These are phyloP conservation scores for Caenorhabditis doughertyi DNA, from an alignment of 2,888 invertebrate species.

Conservation along the genomic window DNA sequence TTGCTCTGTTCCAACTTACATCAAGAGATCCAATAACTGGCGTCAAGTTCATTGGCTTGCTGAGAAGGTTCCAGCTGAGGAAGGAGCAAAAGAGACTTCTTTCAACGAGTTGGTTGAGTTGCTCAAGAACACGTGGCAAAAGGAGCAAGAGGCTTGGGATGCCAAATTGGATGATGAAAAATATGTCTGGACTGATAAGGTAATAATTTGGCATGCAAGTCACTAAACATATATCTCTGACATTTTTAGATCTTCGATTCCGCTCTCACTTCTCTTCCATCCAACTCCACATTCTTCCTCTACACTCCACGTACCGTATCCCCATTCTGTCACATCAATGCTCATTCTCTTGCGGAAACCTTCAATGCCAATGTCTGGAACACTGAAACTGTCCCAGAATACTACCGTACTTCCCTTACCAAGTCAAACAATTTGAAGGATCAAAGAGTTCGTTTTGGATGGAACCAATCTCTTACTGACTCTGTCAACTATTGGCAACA, in stretches of 20 bases:
- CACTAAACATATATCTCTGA: not conserved
- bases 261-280: conserved; percentile 63
- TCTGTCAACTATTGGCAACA: conserved; percentile 70
- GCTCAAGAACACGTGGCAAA: conserved; percentile 71
- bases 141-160: conserved; percentile 75
- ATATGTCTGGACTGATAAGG: conserved; percentile 75
- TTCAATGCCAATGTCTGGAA: conserved; percentile 76
- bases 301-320: conserved; percentile 75
- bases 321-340: conserved; percentile 75
- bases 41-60: conserved; percentile 82
- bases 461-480: conserved; percentile 65
- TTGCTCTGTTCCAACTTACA: conserved; percentile 81
- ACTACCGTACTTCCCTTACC: conserved; percentile 78
- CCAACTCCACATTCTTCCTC: conserved; percentile 70
- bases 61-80: conserved; percentile 77
- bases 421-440: conserved; percentile 77
- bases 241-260: conserved; percentile 52
- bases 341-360: conserved; percentile 75
- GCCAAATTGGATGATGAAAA: conserved; percentile 74
- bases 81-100: conserved; percentile 64
- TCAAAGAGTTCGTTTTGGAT: conserved; percentile 73
- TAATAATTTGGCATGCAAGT: conserved; percentile 4
- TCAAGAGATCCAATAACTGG: conserved; percentile 80
- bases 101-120: conserved; percentile 66
- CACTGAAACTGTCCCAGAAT: conserved; percentile 76